Percentiles rank a stretch among this genome's conserved stretches.
phyloP scores from a whole-genome alignment of 2,888 invertebrate species.

The Sicus ferrugineus region DNA sequence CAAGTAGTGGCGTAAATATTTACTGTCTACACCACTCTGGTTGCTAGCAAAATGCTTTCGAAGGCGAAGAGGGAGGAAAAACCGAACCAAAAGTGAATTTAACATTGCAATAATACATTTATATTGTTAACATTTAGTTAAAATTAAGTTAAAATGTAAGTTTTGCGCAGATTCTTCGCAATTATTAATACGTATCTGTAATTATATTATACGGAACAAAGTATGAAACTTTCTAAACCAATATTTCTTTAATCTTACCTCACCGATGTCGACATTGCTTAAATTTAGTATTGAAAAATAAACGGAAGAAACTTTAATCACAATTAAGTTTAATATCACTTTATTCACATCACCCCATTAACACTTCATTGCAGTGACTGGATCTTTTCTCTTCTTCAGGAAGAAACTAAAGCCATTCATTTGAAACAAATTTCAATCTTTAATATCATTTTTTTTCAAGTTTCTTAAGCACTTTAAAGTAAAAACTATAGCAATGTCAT shows the following conservation, averaged over 20 bases:
- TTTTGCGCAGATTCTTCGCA: neutral
- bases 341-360: too few species aligned
- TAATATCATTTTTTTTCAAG: too few species aligned
- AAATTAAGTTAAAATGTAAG: slow-evolving; percentile 32
- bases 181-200: slow-evolving; percentile 20
- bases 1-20: too few species aligned
- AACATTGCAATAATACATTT: slow-evolving; percentile 3
- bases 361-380: too few species aligned
- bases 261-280: slow-evolving; percentile 44
- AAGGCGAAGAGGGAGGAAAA: neutral
- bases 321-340: neutral
- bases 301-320: too few species aligned
- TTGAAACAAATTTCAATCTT: too few species aligned
- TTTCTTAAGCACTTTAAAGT: too few species aligned
- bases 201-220: slow-evolving; percentile 38
- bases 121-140: slow-evolving; percentile 22
- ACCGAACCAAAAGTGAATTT: neutral
- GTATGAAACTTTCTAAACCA: slow-evolving; percentile 35
- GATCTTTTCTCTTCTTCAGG: too few species aligned
- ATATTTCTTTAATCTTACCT: slow-evolving; percentile 38
- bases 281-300: slow-evolving; percentile 20
- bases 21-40: neutral
- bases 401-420: too few species aligned
- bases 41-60: slow-evolving; percentile 6
- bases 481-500: too few species aligned